Evolutionary conservation across 2,888 invertebrate species (phyloP), one percentile per base, ranked within the genome.

Genomic region (Ditylenchus weischeri): DNA sequence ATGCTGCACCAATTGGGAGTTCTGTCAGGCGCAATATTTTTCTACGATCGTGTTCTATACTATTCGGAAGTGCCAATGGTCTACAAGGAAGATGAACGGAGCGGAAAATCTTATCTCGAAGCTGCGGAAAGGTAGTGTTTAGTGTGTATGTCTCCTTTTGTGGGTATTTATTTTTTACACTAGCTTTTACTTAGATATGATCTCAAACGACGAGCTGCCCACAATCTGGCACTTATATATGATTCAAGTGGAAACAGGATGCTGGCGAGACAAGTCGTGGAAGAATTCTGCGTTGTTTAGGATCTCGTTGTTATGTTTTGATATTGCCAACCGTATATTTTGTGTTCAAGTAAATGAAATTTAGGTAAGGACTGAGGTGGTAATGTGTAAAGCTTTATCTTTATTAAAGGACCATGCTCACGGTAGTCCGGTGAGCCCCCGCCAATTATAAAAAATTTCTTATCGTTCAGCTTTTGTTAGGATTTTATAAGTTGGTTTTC

Each of bases 141-240:
- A 29, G 5, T 29, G 5, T 29, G 29, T n/a, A n/a, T n/a, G n/a
- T n/a, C n/a, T 29, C 29, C 29, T 29, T 29, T 29, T 29, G 5
- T 29, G 29, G 29, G 29, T 29, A 29, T 5, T 29, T 5, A 5
- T 29, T 43, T 43, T 15, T 43, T 43, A 43, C 11, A 43, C 13
- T 35, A 35, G 19, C 15, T 21, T 21, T 58, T 38, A 29, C 60
- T 60, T 38, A 68, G 67, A 36, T 82, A 77, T 66, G 79, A 80
- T 68, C 69, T 81, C 38, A 70, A 73, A 57, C 76, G 73, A 15
- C 70, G 77, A 66, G 79, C 82, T 23, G 83, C 83, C 10, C 81
- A 83, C 72, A 83, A 83, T 62, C 71, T 83, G 49, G 77, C 81
- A 8, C 65, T 79, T 36, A 81, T 83, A 61, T 83, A 82, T 69